phyloP scores from a whole-genome alignment of 2,113 vertebrate genomes.

The Tachuris rubrigastra region DNA sequence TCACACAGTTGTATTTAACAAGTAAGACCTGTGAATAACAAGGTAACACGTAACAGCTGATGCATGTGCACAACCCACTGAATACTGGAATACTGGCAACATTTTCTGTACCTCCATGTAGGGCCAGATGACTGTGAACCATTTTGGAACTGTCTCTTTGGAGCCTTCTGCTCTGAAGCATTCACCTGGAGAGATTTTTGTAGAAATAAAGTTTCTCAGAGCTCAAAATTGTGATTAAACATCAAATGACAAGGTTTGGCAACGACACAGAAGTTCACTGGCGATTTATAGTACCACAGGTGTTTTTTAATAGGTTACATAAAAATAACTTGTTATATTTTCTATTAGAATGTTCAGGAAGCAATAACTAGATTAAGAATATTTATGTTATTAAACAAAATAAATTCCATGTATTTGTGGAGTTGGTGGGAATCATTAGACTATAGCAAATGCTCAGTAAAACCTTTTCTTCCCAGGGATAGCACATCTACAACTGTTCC shows the following conservation, averaged over 20 bases:
- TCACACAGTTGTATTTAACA: not conserved
- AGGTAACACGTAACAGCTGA: not conserved
- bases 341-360: not conserved
- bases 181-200: slow-evolving; percentile 64
- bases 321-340: not conserved
- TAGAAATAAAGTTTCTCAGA: not conserved
- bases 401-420: not conserved
- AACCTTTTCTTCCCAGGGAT: not conserved
- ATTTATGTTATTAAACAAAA: not conserved
- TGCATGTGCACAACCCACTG: not conserved
- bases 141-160: not conserved
- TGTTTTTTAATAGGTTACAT: not conserved
- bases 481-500: not conserved
- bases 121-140: not conserved
- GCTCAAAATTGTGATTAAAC: not conserved
- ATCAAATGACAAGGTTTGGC: not conserved
- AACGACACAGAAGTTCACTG: not conserved
- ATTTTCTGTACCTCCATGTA: slow-evolving; percentile 77
- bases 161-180: slow-evolving; percentile 25
- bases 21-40: not conserved
- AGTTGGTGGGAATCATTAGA: not conserved
- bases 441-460: not conserved
- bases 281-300: not conserved
- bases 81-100: not conserved
- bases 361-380: not conserved